phyloP scores from a whole-genome alignment of 2,797 vertebrate species.

The Malurus splendens region DNA sequence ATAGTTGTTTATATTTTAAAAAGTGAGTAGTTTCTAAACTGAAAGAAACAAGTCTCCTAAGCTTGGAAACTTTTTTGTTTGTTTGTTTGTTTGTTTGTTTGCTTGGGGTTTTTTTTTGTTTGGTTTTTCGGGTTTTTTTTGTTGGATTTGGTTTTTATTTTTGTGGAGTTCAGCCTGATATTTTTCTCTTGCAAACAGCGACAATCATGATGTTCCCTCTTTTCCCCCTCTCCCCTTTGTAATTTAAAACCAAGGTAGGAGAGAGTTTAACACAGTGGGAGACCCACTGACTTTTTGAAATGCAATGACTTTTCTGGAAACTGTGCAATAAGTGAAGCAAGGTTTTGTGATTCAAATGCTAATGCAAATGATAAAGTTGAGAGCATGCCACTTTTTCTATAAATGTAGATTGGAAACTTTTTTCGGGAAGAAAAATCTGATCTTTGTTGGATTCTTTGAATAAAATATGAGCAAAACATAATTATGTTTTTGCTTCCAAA shows the following conservation, averaged over 20 bases:
- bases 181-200: neutral
- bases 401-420: neutral
- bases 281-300: neutral
- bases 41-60: neutral
- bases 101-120: neutral
- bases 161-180: neutral
- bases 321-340: constrained; percentile 29
- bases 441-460: neutral
- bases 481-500: neutral
- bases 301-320: neutral
- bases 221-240: neutral
- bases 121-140: neutral
- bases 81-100: neutral
- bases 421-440: neutral
- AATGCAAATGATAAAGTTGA: constrained; percentile 9
- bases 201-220: neutral
- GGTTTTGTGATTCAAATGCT: constrained; percentile 10
- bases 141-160: neutral
- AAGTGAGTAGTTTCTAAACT: neutral
- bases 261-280: neutral
- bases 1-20: neutral
- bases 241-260: constrained; percentile 34
- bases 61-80: neutral
- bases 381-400: neutral
- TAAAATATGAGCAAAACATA: neutral